phyloP scores from a whole-genome alignment of 2,113 vertebrate genomes.

The Lepus europaeus region DNA sequence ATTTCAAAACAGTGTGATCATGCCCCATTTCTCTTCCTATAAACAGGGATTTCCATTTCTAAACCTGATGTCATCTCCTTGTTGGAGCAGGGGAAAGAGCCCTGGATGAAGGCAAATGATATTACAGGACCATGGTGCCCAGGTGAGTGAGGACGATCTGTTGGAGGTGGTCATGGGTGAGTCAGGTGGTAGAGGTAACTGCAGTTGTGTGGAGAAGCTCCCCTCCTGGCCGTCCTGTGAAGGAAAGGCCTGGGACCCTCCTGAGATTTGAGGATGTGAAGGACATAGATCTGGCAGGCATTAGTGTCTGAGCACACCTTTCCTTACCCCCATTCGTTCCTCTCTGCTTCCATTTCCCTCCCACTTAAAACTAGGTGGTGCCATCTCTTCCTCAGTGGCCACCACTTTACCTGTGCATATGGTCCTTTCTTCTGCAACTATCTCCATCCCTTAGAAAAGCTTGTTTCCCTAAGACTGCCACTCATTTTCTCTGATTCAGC shows the following conservation, averaged over 20 bases:
- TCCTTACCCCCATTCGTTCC: background rate
- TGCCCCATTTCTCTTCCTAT: constrained; percentile 49
- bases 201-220: background rate
- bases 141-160: constrained; percentile 61
- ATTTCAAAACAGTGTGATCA: constrained; percentile 33
- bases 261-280: too few species aligned
- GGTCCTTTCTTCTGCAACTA: background rate
- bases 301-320: background rate
- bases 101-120: constrained; percentile 68
- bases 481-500: background rate
- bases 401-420: background rate
- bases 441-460: constrained; percentile 22
- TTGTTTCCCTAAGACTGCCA: background rate
- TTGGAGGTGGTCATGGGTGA: background rate
- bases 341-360: background rate
- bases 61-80: constrained; percentile 77
- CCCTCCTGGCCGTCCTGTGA: background rate
- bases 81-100: constrained; percentile 79
- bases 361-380: background rate
- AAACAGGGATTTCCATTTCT: constrained; percentile 75
- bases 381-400: background rate
- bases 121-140: constrained; percentile 18
- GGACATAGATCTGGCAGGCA: background rate
- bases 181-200: background rate
- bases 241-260: background rate